Evolutionary conservation across 92 coral and sea anemone species (phyloP), one percentile per base, ranked within the genome.

Genomic region (Parazoanthus atlanticus): DNA sequence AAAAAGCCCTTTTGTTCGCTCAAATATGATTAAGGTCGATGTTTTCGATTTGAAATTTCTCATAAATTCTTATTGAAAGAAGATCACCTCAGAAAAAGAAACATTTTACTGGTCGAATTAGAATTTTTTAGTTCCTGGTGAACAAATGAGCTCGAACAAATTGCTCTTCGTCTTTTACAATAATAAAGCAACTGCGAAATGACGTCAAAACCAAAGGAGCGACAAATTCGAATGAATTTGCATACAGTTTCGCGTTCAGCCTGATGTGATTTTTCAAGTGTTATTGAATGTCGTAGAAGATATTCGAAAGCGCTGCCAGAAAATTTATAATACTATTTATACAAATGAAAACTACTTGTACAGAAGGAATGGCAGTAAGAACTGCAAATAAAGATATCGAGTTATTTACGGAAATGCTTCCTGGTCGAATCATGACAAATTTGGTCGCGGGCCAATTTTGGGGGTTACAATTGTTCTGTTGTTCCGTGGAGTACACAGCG

Each of bases 281-380:
- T 70, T 15, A 84, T 34, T 17, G 64, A 84, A 71, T 61, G 17
- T 61, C n/a, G 28, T 79, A 74, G 72, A 71, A 33, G 23, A 80
- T 58, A 79, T 85, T 71, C 81, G 65, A 72, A 67, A 52, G 69
- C 11, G 74, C 56, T 65, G 70, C 49, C 34, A 86, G 52, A 30
- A 66, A 21, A 89, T 78, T 92, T 92, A 71, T 86, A 85, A 86
- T 76, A 67, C 29, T 92, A 92, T 92, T 92, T 92, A 92, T 92
- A 89, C 77, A 79, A 74, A 41, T 69, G 58, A 70, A 78, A 76
- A 84, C 67, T 12, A 19, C 36, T 75, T 77, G 77, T 81, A 58
- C 86, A 78, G 69, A 29, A 86, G 72, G 40, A 33, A 74, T 74
- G 36, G 82, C 65, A 47, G 66, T 40, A 71, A 21, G n/a, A 52